A percentile compares a stretch with the other conserved stretches of the same genome.
phyloP scores from a whole-genome alignment of 2,888 invertebrate species.

The Epistrophella euchroma region DNA sequence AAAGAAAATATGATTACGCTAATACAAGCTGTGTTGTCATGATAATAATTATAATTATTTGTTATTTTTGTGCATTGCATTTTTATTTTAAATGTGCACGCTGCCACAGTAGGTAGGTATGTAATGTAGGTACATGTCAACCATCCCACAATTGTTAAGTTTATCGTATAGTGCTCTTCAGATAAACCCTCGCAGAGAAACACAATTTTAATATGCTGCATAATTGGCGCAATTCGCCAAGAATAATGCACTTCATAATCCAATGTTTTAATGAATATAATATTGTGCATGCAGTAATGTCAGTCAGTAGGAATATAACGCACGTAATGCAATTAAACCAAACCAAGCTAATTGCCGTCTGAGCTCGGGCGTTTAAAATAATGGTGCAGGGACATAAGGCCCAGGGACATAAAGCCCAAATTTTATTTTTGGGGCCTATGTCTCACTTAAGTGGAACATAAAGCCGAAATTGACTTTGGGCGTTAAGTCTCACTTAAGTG shows the following conservation, averaged over 20 bases:
- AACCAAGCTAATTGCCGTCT: too few relatives aligned
- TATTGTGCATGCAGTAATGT: neutral
- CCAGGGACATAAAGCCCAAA: too few relatives aligned
- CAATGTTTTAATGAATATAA: conserved; percentile 24
- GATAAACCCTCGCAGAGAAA: conserved; percentile 39
- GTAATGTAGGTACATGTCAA: neutral
- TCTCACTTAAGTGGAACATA: too few relatives aligned
- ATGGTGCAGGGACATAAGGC: too few relatives aligned
- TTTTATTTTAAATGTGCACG: neutral
- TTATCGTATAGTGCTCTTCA: neutral
- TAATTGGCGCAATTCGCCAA: conserved; percentile 58
- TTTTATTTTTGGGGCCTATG: too few relatives aligned
- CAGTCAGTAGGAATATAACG: too few relatives aligned
- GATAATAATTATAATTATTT: neutral
- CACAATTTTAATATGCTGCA: conserved; percentile 33
- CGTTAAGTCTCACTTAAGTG: too few relatives aligned
- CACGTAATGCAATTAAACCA: too few relatives aligned
- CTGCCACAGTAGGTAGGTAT: neutral
- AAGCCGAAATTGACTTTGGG: too few relatives aligned
- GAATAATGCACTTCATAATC: conserved; percentile 54
- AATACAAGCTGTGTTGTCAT: neutral
- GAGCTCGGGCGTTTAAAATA: too few relatives aligned
- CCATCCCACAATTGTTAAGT: neutral
- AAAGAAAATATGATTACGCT: conserved; percentile 3
- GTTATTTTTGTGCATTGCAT: conserved; percentile 10